Percentiles rank a stretch among this genome's conserved stretches.
Conservation (phyloP, 2,888 invertebrate genomes). For the Catonia carolina region DNA sequence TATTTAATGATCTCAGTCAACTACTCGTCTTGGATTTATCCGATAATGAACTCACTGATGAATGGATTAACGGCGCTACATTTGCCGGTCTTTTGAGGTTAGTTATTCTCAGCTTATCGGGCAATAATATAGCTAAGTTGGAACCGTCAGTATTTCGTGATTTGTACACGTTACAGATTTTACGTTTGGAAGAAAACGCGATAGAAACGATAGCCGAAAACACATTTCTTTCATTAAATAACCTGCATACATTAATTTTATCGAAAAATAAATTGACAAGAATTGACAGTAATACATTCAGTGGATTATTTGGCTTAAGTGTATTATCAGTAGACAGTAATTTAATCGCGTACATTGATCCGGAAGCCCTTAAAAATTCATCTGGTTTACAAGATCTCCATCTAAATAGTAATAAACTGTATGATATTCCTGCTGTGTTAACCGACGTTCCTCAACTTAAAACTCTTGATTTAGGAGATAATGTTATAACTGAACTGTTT, state of each 20-base stretch:
- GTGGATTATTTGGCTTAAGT: constrained; percentile 67
- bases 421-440: constrained; percentile 64
- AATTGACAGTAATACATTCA: constrained; percentile 68
- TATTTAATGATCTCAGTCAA: constrained; percentile 69
- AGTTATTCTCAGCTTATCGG: constrained; percentile 68
- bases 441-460: constrained; percentile 67
- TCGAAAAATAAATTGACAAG: constrained; percentile 71
- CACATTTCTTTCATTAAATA: constrained; percentile 66
- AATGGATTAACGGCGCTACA: constrained; percentile 75
- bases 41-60: constrained; percentile 70
- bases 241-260: constrained; percentile 72
- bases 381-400: constrained; percentile 74
- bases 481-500: constrained; percentile 69
- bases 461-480: constrained; percentile 78
- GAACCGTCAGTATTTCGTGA: constrained; percentile 71
- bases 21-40: constrained; percentile 69
- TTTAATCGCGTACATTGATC: constrained; percentile 64
- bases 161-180: constrained; percentile 69
- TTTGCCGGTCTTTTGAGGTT: constrained; percentile 70
- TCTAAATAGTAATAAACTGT: constrained; percentile 72
- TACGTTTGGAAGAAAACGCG: constrained; percentile 71
- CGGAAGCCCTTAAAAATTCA: constrained; percentile 69
- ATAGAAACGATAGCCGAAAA: constrained; percentile 71
- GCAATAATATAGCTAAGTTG: constrained; percentile 66
- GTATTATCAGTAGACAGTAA: constrained; percentile 75